These are phyloP conservation scores for Thunnus thynnus DNA, from an alignment of 2,113 vertebrate species.

Conservation along the genomic window DNA sequence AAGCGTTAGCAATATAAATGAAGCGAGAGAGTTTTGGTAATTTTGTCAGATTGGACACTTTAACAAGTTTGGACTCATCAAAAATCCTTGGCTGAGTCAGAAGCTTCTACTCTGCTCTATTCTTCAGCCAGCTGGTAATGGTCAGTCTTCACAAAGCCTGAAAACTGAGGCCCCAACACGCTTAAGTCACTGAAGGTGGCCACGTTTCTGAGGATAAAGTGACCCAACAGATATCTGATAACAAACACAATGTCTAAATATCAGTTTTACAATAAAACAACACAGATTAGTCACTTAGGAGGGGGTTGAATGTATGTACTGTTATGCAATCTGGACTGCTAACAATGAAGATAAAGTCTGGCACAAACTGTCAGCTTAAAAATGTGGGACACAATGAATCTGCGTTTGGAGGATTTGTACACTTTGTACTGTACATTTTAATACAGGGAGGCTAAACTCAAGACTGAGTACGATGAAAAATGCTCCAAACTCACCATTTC, in stretches of 20 bases:
- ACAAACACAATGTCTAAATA: constrained; percentile 11
- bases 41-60: neutral
- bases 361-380: constrained; percentile 14
- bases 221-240: constrained; percentile 25
- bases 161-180: constrained; percentile 7
- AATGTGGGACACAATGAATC: neutral
- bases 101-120: neutral
- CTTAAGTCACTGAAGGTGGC: neutral
- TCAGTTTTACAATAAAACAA: neutral
- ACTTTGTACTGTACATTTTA: neutral
- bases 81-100: neutral
- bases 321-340: constrained; percentile 51
- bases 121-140: neutral
- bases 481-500: constrained; percentile 62
- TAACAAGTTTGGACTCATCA: neutral
- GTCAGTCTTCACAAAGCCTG: constrained; percentile 8
- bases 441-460: neutral
- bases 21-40: neutral
- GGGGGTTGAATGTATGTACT: constrained; percentile 2
- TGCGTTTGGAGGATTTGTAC: neutral
- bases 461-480: no score
- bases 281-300: constrained; percentile 12
- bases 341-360: constrained; percentile 35
- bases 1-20: neutral
- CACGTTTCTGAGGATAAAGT: constrained; percentile 34